These are phyloP conservation scores for Imbricaverruca yamaguchii DNA, from an alignment of 2,888 invertebrate genomes.

Conservation along the genomic window DNA sequence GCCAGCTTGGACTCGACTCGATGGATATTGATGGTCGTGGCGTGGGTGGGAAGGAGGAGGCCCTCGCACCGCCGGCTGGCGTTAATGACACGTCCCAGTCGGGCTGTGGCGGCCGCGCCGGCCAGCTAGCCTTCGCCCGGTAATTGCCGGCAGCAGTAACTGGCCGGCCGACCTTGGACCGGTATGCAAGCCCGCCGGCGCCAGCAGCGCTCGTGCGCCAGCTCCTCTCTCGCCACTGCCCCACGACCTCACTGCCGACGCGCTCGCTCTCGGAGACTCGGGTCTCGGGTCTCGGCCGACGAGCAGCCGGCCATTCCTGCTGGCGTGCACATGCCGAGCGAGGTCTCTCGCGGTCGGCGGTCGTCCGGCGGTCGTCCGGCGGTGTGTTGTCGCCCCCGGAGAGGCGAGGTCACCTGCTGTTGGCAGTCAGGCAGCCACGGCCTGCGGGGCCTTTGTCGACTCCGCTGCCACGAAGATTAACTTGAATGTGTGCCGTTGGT, in stretches of 20 bases:
- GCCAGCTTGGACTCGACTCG: too few species aligned
- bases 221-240: background rate
- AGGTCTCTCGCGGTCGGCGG: background rate
- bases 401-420: too few species aligned
- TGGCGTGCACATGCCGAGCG: background rate
- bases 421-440: too few species aligned
- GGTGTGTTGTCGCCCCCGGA: too few species aligned
- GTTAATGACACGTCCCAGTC: background rate
- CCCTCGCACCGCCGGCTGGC: too few species aligned
- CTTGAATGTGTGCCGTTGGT: too few species aligned
- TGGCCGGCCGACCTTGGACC: constrained; percentile 3
- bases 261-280: background rate
- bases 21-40: too few species aligned
- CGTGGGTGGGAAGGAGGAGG: too few species aligned
- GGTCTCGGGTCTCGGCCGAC: background rate
- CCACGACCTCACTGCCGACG: background rate
- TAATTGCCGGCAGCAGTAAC: background rate
- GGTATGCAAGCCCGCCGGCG: background rate
- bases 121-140: background rate
- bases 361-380: too few species aligned
- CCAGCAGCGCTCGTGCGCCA: background rate
- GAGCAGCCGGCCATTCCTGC: background rate
- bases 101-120: background rate
- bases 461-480: too few species aligned
- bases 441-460: too few species aligned